Evolutionary conservation across 2,113 vertebrate species (phyloP), one percentile per base, ranked within the genome.

Genomic region (Ageneiosus marmoratus): DNA sequence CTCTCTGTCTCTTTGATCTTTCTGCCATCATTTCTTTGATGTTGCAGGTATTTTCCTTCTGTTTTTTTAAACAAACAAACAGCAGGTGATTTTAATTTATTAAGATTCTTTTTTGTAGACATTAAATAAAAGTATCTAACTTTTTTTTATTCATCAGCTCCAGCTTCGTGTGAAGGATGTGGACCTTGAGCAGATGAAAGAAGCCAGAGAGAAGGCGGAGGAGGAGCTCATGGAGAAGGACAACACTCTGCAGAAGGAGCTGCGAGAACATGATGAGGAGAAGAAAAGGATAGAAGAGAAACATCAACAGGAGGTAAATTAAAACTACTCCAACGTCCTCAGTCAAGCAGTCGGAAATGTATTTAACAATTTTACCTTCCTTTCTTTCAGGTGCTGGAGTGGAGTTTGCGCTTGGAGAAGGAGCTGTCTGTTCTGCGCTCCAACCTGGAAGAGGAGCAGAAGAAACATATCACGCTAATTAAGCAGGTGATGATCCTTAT

Each of bases 381-480:
- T 1, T 62, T 50, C 5, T 48, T 60, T n/a, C 84, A 96, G 96
- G 79, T 94, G 37, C 88, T 90, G 69, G 89, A 92, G 12, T 84
- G 93, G 56, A 93, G 92, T 83, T 63, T 53, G 62, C 89, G 86
- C 78, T 87, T 94, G 87, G 91, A 92, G 69, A 89, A 82, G 0
- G 88, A 92, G 81, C 86, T 90, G 12, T 85, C 91, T 37, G 89
- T 89, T 0, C 91, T 81, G 32, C 86, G 87, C n/a, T 85, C 81
- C 11, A 79, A 62, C 15, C 56, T 94, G 80, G 95, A 95, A 83
- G 92, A 92, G 24, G 92, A 95, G 75, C 91, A 92, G 34, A 95
- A 86, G 87, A 93, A 91, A 53, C 95, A 95, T 88, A 93, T 94
- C 73, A 88, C 85, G 62, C 46, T 93, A 4, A 93, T 96, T 84